These are phyloP conservation scores for Microtus pennsylvanicus DNA, from an alignment of 2,113 vertebrate species.

Conservation along the genomic window DNA sequence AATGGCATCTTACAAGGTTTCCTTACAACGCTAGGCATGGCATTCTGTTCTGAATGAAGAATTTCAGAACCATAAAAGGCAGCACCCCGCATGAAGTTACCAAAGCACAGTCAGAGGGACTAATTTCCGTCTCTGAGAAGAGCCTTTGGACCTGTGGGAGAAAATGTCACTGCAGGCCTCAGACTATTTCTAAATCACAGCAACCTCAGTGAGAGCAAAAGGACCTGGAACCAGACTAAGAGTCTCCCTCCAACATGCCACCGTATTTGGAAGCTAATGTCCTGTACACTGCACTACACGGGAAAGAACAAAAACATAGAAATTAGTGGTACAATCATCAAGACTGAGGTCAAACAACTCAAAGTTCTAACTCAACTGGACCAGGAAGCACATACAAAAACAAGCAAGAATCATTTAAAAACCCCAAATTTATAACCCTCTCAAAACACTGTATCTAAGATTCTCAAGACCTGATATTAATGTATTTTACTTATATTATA, in stretches of 20 bases:
- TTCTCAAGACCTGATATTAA: slow-evolving; percentile 43
- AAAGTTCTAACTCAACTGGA: slow-evolving; percentile 31
- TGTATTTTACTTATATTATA: slow-evolving; percentile 15
- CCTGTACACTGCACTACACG: not conserved
- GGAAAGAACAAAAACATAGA: not conserved
- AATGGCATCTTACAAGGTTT: not conserved
- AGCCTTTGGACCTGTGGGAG: not conserved
- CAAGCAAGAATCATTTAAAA: slow-evolving; percentile 36
- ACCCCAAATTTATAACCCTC: slow-evolving; percentile 53
- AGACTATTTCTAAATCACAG: not conserved
- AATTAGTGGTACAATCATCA: slow-evolving; percentile 19
- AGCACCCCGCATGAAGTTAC: not conserved
- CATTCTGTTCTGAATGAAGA: not conserved
- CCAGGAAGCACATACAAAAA: slow-evolving; percentile 30
- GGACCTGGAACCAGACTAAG: not conserved
- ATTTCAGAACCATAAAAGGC: not conserved
- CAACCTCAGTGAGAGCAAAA: not conserved
- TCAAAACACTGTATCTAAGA: slow-evolving; percentile 27
- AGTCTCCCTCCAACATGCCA: not conserved
- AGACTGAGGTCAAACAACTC: not conserved
- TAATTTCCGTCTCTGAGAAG: not conserved
- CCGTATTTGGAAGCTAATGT: not conserved
- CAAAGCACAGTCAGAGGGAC: not conserved
- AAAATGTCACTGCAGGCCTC: not conserved
- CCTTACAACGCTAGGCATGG: not conserved